phyloP scores from a whole-genome alignment of 2,797 vertebrate genomes.

The Adelosebastes latens region DNA sequence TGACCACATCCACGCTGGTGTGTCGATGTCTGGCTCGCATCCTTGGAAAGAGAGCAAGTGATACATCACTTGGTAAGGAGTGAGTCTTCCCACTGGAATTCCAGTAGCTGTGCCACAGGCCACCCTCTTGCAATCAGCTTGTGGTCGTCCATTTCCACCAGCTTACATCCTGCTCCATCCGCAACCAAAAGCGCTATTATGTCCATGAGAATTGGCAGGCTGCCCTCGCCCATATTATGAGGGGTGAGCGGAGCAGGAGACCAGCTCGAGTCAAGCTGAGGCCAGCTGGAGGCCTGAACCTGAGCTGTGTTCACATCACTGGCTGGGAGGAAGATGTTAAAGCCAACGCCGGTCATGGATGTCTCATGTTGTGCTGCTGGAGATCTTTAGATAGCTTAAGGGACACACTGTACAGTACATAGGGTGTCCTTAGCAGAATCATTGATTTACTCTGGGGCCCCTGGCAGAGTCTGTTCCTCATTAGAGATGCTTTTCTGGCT shows the following conservation, averaged over 20 bases:
- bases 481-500: conserved; percentile 47
- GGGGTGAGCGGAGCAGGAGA: conserved; percentile 47
- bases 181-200: conserved; percentile 64
- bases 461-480: conserved; percentile 48
- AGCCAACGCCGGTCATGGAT: not conserved
- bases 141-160: conserved; percentile 69
- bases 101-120: conserved; percentile 63
- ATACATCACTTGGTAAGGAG: conserved; percentile 50
- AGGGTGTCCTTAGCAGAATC: conserved; percentile 8
- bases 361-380: conserved; percentile 1
- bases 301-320: conserved; percentile 2
- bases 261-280: conserved; percentile 53
- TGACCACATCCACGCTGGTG: conserved; percentile 45
- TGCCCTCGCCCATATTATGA: conserved; percentile 58
- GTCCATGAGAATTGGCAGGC: conserved; percentile 61
- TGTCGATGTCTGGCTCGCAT: conserved; percentile 60
- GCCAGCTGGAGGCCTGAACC: conserved; percentile 47
- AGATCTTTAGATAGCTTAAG: conserved; percentile 19
- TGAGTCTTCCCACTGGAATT: conserved; percentile 67
- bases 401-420: conserved; percentile 14
- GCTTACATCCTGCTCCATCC: conserved; percentile 63
- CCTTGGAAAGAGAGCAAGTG: conserved; percentile 53
- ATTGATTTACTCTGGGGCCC: conserved; percentile 45
- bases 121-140: conserved; percentile 71
- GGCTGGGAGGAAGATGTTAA: not conserved